Evolutionary conservation across 2,797 vertebrate genomes (phyloP), one percentile per base, ranked within the genome.

Genomic region (Falco cherrug): DNA sequence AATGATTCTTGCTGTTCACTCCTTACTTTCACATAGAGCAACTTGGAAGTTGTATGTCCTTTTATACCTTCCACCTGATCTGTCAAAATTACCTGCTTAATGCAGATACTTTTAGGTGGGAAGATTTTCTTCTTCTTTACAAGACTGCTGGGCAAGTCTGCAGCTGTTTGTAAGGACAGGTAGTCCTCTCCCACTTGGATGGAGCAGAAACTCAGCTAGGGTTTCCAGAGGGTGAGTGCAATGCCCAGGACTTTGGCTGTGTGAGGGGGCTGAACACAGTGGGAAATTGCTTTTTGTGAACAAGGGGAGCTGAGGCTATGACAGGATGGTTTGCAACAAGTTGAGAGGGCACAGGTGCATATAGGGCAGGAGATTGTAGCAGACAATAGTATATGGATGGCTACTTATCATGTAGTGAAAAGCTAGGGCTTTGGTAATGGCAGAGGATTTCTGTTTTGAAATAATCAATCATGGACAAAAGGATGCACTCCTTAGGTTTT

Each of bases 1-100:
- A 92, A 73, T n/a, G 4, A 70, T 76, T 87, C 60, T 90, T 93
- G 80, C 39, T 93, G 33, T 94, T 95, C 90, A 45, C 78, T 95
- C 37, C 78, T 33, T 70, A 65, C 63, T 91, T 97, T 80, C 67
- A 68, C 75, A 41, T 20, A 60, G n/a, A 65, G 43, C 53, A 78
- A 63, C 69, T 75, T 92, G 53, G 87, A 92, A 95, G 37, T 26
- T 87, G 68, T 65, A 48, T 70, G 28, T 81, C 63, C 35, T 70
- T 65, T 78, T 37, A 35, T 50, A 59, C 16, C 18, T 75, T 67
- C 51, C n/a, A 88, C 51, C n/a, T 70, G 51, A 57, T 81, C 37
- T 61, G 10, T 54, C 45, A 88, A 93, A 86, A 92, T 39, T 71
- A 11, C 13, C 53, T 84, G 64, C 51, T 89, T 24, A 11, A 31